Conservation (phyloP, 2,797 vertebrate genomes). For the Crenichthys baileyi region DNA sequence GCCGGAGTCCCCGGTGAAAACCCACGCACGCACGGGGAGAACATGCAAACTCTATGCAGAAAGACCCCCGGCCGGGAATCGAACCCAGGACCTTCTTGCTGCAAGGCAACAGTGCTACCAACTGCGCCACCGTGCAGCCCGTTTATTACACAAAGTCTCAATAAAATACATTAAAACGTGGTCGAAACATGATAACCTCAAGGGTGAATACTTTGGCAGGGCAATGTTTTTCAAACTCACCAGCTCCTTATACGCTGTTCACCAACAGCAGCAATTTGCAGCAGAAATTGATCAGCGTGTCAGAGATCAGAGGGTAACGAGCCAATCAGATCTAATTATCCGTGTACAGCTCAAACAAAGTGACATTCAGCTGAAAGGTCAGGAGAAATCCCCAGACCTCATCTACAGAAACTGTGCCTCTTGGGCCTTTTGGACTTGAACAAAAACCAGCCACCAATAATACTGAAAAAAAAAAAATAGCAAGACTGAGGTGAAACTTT, state of each 20-base stretch:
- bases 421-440: constrained; percentile 35
- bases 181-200: not conserved
- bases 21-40: too few relatives aligned
- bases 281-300: constrained; percentile 18
- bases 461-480: constrained; percentile 24
- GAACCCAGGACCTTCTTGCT: too few relatives aligned
- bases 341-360: constrained; percentile 70
- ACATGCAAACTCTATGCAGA: too few relatives aligned
- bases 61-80: too few relatives aligned
- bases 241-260: constrained; percentile 73
- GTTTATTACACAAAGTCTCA: not conserved
- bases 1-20: too few relatives aligned
- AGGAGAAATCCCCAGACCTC: constrained; percentile 77
- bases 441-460: constrained; percentile 23
- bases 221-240: constrained; percentile 24
- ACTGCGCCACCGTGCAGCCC: too few relatives aligned
- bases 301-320: constrained; percentile 62
- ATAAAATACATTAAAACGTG: too few relatives aligned
- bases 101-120: too few relatives aligned
- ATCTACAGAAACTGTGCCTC: constrained; percentile 72
- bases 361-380: constrained; percentile 83
- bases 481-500: constrained; percentile 15
- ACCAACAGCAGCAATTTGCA: constrained; percentile 66
- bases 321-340: constrained; percentile 75
- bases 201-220: not conserved